Percentiles rank a stretch among this genome's conserved stretches.
Conservation (phyloP, 2,113 vertebrate genomes). For the Nymphicus hollandicus region DNA sequence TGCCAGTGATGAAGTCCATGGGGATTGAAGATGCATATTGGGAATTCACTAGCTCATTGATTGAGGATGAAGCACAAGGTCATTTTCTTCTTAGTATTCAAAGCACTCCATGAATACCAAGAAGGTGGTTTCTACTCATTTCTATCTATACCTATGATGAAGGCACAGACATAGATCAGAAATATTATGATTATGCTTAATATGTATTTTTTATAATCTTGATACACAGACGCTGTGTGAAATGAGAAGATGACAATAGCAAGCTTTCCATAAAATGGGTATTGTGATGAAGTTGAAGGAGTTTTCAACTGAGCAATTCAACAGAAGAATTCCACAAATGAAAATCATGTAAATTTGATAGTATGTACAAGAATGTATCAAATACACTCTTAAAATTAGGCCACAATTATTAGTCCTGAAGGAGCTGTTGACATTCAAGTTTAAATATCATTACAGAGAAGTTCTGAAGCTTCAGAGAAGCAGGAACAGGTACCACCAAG, state of each 20-base stretch:
- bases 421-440: not conserved
- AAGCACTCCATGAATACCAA: not conserved
- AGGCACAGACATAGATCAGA: not conserved
- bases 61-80: not conserved
- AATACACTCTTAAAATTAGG: not conserved
- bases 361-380: not conserved
- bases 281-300: not conserved
- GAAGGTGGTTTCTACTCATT: not conserved
- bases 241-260: not conserved
- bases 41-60: not conserved
- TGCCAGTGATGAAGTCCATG: not conserved
- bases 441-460: not conserved
- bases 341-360: not conserved
- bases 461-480: not conserved
- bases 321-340: not conserved
- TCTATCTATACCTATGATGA: not conserved
- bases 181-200: not conserved
- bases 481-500: not conserved
- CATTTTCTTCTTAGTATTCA: not conserved
- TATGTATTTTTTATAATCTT: not conserved
- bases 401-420: not conserved
- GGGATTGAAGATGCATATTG: not conserved
- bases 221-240: not conserved
- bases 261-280: not conserved
- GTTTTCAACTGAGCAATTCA: not conserved